Conservation (phyloP, 2,113 vertebrate species). For the Scortum barcoo region DNA sequence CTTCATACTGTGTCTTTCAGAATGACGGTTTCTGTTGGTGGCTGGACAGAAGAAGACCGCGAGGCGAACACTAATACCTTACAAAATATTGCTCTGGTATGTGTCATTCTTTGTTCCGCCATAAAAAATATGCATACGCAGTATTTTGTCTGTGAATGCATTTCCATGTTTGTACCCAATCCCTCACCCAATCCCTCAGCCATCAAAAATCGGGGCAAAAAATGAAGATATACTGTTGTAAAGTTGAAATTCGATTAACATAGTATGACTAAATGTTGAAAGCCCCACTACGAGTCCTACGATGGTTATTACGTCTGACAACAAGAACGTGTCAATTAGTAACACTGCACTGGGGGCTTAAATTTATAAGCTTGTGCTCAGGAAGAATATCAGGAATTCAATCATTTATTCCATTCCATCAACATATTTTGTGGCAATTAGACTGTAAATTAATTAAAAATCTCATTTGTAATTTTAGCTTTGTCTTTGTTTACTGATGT, state of each 20-base stretch:
- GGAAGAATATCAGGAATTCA: background rate
- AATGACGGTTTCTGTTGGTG: conserved; percentile 30
- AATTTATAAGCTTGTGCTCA: background rate
- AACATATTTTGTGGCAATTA: conserved; percentile 5
- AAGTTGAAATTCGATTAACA: background rate
- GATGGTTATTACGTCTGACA: background rate
- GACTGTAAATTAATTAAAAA: background rate
- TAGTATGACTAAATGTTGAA: no score
- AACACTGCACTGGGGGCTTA: background rate
- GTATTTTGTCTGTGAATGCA: background rate
- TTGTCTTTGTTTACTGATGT: no score
- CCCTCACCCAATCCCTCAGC: background rate
- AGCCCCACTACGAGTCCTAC: background rate
- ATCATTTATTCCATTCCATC: background rate
- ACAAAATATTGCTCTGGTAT: conserved; percentile 52
- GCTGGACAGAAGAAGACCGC: conserved; percentile 44
- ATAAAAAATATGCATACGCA: background rate
- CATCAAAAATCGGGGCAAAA: background rate
- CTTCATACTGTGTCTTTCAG: conserved; percentile 46
- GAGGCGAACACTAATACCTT: conserved; percentile 47
- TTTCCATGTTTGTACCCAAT: background rate
- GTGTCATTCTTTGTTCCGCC: conserved; percentile 2
- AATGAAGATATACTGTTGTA: background rate
- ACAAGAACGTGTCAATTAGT: background rate
- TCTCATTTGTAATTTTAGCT: background rate